Percentiles rank a stretch among this genome's conserved stretches.
phyloP scores from a whole-genome alignment of 2,888 invertebrate genomes.

The Tryphoninae sp. region DNA sequence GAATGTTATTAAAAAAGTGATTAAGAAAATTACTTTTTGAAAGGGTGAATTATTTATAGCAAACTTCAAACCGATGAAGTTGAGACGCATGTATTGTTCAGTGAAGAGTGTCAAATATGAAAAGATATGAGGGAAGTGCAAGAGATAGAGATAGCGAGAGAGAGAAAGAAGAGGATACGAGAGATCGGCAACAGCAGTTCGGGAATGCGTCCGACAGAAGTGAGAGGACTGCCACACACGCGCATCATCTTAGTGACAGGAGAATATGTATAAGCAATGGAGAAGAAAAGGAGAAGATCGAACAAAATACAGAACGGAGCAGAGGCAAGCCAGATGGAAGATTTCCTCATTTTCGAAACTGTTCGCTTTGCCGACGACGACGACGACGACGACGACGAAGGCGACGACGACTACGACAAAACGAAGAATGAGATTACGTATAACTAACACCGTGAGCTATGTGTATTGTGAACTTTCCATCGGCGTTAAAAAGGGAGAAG shows the following conservation, averaged over 20 bases:
- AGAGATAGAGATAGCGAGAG: background rate
- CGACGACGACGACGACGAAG: conserved; percentile 10
- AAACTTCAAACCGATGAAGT: background rate
- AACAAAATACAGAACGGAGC: conserved; percentile 8
- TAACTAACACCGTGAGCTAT: background rate
- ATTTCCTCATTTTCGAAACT: conserved; percentile 57
- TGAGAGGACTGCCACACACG: conserved; percentile 17
- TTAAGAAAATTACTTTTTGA: background rate
- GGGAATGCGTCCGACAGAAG: conserved; percentile 27
- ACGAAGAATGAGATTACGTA: conserved; percentile 29
- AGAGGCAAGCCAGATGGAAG: conserved; percentile 52
- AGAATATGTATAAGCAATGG: conserved; percentile 24
- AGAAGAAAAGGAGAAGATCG: conserved; percentile 21
- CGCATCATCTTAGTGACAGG: conserved; percentile 19
- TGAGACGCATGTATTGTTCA: background rate
- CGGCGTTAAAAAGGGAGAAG: conserved; percentile 32
- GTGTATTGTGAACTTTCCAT: conserved; percentile 42
- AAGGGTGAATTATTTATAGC: background rate
- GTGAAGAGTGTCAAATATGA: background rate
- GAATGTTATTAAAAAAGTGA: background rate
- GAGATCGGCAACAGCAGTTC: conserved; percentile 22
- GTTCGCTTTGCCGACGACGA: conserved; percentile 21
- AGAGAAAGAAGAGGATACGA: background rate
- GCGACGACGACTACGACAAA: conserved; percentile 36
- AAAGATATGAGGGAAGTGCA: background rate